Percentiles rank a stretch among this genome's conserved stretches.
Conservation (phyloP, 2,113 vertebrate species). For the Gallinago media region DNA sequence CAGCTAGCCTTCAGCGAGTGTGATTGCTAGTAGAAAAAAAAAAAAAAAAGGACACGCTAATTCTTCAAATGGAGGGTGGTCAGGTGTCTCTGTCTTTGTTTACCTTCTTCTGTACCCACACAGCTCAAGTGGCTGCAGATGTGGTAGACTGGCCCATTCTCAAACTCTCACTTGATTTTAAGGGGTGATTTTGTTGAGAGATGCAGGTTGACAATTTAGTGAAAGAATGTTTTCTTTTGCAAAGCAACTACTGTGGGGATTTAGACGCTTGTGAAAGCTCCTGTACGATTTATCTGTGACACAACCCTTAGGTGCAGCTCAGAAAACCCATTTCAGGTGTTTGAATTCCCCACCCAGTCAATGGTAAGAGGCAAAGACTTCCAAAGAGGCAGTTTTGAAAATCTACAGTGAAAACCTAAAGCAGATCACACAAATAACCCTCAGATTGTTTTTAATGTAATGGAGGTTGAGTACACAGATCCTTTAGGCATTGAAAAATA, state of each 20-base stretch:
- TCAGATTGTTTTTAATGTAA: neutral
- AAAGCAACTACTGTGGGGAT: fast-evolving
- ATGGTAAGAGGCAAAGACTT: neutral
- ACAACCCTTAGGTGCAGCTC: neutral
- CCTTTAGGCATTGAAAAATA: neutral
- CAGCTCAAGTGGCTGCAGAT: neutral
- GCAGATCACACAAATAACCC: neutral
- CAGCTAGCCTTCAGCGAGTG: neutral
- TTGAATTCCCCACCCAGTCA: neutral
- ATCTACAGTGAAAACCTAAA: neutral
- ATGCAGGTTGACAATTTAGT: neutral
- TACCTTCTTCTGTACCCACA: neutral
- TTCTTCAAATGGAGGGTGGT: neutral
- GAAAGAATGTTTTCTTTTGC: neutral
- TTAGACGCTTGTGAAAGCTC: neutral
- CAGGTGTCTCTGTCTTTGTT: neutral
- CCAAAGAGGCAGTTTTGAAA: neutral
- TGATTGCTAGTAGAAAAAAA: neutral
- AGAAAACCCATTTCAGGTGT: neutral
- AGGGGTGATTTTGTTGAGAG: neutral
- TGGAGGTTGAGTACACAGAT: neutral
- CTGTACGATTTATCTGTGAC: neutral
- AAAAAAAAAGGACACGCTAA: neutral
- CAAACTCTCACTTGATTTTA: neutral
- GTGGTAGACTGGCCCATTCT: neutral